Conservation (phyloP, 64 coral and sea anemone species). For the Dendronephthya gigantea region DNA sequence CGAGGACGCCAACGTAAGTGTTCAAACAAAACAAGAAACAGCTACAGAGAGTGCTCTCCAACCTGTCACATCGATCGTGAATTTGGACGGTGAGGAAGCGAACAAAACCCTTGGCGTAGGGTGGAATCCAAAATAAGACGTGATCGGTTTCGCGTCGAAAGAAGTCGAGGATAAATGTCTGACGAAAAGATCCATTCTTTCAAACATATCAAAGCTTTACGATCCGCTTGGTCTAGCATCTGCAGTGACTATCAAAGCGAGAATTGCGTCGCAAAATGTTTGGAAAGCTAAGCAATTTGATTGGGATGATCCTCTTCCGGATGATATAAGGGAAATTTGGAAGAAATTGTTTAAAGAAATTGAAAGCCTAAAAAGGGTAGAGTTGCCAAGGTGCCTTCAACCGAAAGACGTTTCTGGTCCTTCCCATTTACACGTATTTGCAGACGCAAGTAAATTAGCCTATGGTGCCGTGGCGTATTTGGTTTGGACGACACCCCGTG, state of each 20-base stretch:
- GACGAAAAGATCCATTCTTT: slow-evolving; percentile 21
- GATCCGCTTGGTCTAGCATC: slow-evolving; percentile 29
- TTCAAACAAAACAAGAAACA: background rate
- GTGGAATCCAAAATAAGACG: slow-evolving; percentile 21
- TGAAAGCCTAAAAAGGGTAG: background rate
- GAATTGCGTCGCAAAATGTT: slow-evolving; percentile 26
- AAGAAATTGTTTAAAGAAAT: slow-evolving; percentile 24
- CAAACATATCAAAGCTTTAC: slow-evolving; percentile 30
- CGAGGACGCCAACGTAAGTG: background rate
- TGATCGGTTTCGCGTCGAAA: background rate
- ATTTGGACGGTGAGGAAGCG: background rate
- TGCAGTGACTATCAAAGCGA: slow-evolving; percentile 34
- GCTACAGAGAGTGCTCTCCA: background rate
- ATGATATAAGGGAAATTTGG: slow-evolving; percentile 18
- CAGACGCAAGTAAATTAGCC: slow-evolving; percentile 15
- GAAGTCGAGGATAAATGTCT: background rate
- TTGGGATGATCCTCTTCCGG: slow-evolving; percentile 35
- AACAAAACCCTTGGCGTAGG: slow-evolving; percentile 5
- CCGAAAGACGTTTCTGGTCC: background rate
- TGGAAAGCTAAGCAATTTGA: slow-evolving; percentile 36
- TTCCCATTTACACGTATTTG: slow-evolving; percentile 14
- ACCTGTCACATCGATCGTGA: background rate
- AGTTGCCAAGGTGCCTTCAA: slow-evolving; percentile 32
- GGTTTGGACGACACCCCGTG: slow-evolving; percentile 3
- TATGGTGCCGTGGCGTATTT: slow-evolving; percentile 39